Conservation (phyloP, 2,113 vertebrate species). For the Brachyistius frenatus region DNA sequence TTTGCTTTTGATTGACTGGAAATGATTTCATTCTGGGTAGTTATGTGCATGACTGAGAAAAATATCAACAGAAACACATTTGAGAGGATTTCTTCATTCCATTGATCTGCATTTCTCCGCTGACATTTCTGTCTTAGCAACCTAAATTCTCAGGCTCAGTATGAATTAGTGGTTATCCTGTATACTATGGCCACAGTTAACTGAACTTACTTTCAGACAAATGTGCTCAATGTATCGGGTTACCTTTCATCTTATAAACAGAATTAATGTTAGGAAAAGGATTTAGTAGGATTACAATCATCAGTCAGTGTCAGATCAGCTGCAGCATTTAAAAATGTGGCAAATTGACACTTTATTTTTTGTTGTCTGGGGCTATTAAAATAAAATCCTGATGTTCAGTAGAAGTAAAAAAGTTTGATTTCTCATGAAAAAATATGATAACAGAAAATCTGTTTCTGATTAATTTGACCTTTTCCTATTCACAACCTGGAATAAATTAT, state of each 20-base stretch:
- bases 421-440: background rate
- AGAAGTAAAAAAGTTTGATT: background rate
- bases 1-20: conserved; percentile 30
- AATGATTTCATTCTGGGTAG: conserved; percentile 8
- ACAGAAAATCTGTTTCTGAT: too few species aligned
- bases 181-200: conserved; percentile 10
- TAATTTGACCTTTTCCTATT: background rate
- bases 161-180: conserved; percentile 4
- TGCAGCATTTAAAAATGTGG: background rate
- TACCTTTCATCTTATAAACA: background rate
- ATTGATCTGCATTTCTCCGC: conserved; percentile 67
- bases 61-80: conserved; percentile 43
- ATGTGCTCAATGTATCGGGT: background rate
- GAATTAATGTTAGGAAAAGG: conserved; percentile 2
- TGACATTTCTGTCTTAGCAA: conserved; percentile 57
- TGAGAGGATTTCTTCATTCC: conserved; percentile 46
- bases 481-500: background rate
- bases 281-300: background rate
- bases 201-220: conserved; percentile 18
- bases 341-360: too few species aligned
- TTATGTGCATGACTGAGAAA: conserved; percentile 11
- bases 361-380: too few species aligned
- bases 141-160: conserved; percentile 34
- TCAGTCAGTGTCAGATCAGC: background rate
- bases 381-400: too few species aligned